Conservation (phyloP, 35 echinoderm and acorn worm species). For the Apostichopus californicus region DNA sequence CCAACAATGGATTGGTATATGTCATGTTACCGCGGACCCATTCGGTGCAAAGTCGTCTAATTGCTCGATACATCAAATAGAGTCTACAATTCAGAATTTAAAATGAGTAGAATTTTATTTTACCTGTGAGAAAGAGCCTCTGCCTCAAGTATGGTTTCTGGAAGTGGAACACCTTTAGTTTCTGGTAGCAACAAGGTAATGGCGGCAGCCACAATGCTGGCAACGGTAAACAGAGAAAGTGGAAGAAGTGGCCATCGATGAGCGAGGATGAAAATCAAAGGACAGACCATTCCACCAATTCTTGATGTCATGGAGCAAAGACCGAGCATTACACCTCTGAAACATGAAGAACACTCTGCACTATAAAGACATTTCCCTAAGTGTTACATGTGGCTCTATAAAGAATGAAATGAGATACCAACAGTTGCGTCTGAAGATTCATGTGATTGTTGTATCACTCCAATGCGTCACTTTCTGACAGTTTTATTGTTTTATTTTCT, state of each 20-base stretch:
- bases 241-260: conserved; percentile 2
- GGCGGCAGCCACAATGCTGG: conserved; percentile 33
- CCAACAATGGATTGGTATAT: too few relatives aligned
- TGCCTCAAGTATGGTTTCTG: conserved; percentile 32
- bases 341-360: not conserved
- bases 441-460: too few relatives aligned
- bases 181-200: conserved; percentile 50
- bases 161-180: conserved; percentile 38
- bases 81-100: too few relatives aligned
- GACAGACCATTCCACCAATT: conserved; percentile 58
- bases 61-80: too few relatives aligned
- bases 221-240: conserved; percentile 43
- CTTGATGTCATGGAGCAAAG: conserved; percentile 51
- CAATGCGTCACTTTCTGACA: too few relatives aligned
- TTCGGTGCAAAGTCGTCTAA: too few relatives aligned
- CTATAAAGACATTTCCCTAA: too few relatives aligned
- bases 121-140: conserved; percentile 5
- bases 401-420: too few relatives aligned
- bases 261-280: conserved; percentile 51
- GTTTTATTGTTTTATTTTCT: too few relatives aligned
- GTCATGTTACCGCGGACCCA: too few relatives aligned
- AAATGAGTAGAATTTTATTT: not conserved
- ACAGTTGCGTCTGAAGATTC: too few relatives aligned
- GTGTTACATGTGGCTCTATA: too few relatives aligned
- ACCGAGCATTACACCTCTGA: conserved; percentile 44